Evolutionary conservation across 2,797 vertebrate species (phyloP).

Genomic region (Nothura maculosa): DNA sequence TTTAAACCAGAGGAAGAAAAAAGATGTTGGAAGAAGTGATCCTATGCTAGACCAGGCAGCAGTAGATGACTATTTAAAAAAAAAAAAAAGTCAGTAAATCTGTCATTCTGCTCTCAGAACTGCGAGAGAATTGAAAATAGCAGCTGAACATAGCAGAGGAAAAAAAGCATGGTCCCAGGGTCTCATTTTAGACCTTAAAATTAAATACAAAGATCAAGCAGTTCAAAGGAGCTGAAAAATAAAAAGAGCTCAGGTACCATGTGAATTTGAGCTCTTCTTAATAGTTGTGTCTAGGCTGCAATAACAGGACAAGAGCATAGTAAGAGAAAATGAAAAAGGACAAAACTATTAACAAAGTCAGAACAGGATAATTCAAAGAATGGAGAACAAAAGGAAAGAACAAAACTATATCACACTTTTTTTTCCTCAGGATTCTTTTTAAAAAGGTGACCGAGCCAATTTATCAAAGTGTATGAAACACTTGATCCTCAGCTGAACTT

Average conservation of each 20-base stretch:
- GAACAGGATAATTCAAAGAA: slow-evolving; percentile 55
- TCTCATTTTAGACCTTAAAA: slow-evolving; percentile 42
- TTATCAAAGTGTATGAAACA: slow-evolving; percentile 44
- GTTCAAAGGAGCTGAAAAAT: slow-evolving; percentile 44
- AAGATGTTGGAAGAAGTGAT: slow-evolving; percentile 15
- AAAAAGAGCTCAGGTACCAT: slow-evolving; percentile 18
- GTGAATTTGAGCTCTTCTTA: slow-evolving; percentile 49
- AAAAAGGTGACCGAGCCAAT: slow-evolving; percentile 32
- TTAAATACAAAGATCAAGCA: slow-evolving; percentile 59
- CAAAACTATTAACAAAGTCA: background rate
- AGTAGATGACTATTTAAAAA: slow-evolving; percentile 13
- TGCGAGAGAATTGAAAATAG: slow-evolving; percentile 45
- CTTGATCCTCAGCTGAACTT: slow-evolving; percentile 62
- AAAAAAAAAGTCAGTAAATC: slow-evolving; percentile 12
- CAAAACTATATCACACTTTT: slow-evolving; percentile 27
- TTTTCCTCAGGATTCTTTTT: slow-evolving; percentile 13
- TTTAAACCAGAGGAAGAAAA: background rate
- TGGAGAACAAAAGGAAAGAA: slow-evolving; percentile 30
- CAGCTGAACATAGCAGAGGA: slow-evolving; percentile 7
- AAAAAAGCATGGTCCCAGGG: slow-evolving; percentile 13
- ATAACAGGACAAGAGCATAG: slow-evolving; percentile 36
- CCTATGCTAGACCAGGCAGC: background rate
- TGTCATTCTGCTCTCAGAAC: slow-evolving; percentile 48
- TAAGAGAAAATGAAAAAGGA: background rate
- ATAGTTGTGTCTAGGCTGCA: background rate